Percentiles rank a stretch among this genome's conserved stretches.
Conservation (phyloP, 2,113 vertebrate genomes). For the Thunnus maccoyii region DNA sequence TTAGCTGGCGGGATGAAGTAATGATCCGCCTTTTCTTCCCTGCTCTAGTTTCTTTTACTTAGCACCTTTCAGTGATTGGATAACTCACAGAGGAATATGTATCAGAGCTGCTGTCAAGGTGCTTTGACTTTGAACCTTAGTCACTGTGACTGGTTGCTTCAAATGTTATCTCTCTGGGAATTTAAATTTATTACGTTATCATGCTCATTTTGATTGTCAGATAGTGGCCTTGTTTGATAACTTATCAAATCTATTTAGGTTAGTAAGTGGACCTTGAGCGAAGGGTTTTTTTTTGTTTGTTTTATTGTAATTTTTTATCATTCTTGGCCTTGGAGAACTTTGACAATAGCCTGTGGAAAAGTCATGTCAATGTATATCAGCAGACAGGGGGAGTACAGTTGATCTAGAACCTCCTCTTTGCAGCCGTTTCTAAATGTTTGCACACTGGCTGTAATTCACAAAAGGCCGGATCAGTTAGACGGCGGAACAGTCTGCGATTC, state of each 20-base stretch:
- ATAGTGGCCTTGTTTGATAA: background rate
- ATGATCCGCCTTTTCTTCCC: slow-evolving; percentile 27
- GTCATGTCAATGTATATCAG: no score
- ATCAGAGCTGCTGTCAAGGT: slow-evolving; percentile 30
- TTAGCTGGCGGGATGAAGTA: slow-evolving; percentile 46
- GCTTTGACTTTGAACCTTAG: slow-evolving; percentile 8
- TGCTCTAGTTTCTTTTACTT: slow-evolving; percentile 44
- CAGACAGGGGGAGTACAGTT: background rate
- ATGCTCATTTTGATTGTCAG: no score
- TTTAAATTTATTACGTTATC: background rate
- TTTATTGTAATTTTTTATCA: background rate
- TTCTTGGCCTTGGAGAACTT: no score
- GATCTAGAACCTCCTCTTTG: background rate
- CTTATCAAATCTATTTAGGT: background rate
- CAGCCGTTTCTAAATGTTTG: slow-evolving; percentile 11
- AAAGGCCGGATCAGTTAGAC: background rate
- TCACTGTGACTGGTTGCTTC: background rate
- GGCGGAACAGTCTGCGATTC: background rate
- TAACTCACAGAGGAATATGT: slow-evolving; percentile 32
- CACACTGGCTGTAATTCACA: slow-evolving; percentile 17
- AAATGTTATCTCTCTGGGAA: slow-evolving; percentile 6
- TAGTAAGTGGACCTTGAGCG: no score
- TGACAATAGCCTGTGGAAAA: no score
- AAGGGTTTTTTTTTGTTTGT: background rate
- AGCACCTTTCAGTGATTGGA: slow-evolving; percentile 30